Evolutionary conservation across 2,888 invertebrate genomes (phyloP).

Genomic region (Parapristionchus giblindavisi): DNA sequence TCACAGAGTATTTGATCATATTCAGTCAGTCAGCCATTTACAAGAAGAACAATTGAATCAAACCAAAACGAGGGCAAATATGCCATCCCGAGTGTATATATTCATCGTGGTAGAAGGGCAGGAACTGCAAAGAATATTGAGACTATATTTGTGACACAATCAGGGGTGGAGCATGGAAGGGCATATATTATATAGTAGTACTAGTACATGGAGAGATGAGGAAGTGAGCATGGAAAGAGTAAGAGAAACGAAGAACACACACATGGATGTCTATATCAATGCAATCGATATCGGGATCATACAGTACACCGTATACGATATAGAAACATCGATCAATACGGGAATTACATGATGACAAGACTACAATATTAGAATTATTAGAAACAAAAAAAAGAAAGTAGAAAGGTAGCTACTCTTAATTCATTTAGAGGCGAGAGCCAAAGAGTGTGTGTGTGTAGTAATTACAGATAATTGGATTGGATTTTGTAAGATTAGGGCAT

Average conservation of each 20-base stretch:
- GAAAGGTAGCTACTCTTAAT: too few relatives aligned
- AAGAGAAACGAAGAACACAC: neutral
- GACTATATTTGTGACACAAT: neutral
- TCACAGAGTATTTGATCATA: too few relatives aligned
- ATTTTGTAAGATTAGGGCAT: too few relatives aligned
- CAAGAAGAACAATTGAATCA: neutral
- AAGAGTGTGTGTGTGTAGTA: neutral
- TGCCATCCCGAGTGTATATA: neutral
- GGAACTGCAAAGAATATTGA: neutral
- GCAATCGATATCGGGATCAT: too few relatives aligned
- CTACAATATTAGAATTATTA: slow-evolving; percentile 10
- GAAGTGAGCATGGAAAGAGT: neutral
- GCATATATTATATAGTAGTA: too few relatives aligned
- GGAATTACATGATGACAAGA: too few relatives aligned
- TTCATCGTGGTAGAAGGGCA: too few relatives aligned
- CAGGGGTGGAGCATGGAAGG: neutral
- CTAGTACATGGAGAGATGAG: neutral
- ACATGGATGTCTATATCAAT: too few relatives aligned
- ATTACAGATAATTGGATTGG: neutral
- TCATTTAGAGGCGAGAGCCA: slow-evolving; percentile 19
- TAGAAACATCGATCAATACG: too few relatives aligned
- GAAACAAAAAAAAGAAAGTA: neutral
- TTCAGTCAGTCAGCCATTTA: neutral
- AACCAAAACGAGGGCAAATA: neutral
- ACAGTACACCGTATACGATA: too few relatives aligned